A percentile compares a stretch with the other conserved stretches of the same genome.
Conservation (phyloP, 2,797 vertebrate species). For the Epinephelus coioides region DNA sequence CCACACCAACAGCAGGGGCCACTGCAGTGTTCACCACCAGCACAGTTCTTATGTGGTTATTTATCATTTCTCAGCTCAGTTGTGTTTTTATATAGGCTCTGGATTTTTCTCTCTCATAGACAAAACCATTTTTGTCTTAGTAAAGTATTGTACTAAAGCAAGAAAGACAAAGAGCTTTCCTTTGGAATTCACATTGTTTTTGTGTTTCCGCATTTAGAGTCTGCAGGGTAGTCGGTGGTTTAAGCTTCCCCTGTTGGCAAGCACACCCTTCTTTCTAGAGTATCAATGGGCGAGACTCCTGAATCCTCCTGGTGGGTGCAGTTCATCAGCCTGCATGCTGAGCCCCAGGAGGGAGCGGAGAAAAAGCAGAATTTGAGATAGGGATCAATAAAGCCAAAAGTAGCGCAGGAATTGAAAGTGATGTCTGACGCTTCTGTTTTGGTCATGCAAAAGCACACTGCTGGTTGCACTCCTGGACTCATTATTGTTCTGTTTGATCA, state of each 20-base stretch:
- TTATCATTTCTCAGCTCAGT: conserved; percentile 43
- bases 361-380: conserved; percentile 52
- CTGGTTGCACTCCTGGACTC: conserved; percentile 38
- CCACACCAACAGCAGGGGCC: conserved; percentile 34
- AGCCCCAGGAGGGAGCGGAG: conserved; percentile 47
- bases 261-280: conserved; percentile 25
- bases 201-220: conserved; percentile 41
- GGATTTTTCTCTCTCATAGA: conserved; percentile 12
- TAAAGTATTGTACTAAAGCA: conserved; percentile 2
- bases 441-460: conserved; percentile 21
- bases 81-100: conserved; percentile 13
- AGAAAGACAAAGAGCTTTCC: conserved; percentile 21
- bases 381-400: conserved; percentile 60
- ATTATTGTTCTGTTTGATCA: conserved; percentile 59
- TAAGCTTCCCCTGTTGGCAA: conserved; percentile 56
- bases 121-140: conserved; percentile 22
- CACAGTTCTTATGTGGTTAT: conserved; percentile 43
- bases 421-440: conserved; percentile 51
- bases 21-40: conserved; percentile 36
- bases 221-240: conserved; percentile 22
- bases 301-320: conserved; percentile 60
- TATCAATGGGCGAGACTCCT: conserved; percentile 50
- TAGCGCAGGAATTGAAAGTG: conserved; percentile 40
- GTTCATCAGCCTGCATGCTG: conserved; percentile 48
- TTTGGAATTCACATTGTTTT: conserved; percentile 23